Base-by-base conservation (phyloP, 23 tunicate species). In the Clavelina lepadiformis region DNA sequence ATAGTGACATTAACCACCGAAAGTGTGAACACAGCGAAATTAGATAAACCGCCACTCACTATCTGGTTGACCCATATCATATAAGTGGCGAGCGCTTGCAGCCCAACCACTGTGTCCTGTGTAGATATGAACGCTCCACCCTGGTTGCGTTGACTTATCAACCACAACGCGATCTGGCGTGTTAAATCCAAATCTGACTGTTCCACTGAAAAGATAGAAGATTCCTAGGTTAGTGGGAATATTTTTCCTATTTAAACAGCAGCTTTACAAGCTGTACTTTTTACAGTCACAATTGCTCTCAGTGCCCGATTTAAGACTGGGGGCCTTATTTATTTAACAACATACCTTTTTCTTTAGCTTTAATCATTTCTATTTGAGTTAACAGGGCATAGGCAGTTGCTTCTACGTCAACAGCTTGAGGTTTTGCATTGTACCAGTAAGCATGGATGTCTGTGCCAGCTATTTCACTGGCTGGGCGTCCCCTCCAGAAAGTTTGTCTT, bases 401-500 rank as follows among this genome's bases (percentile, higher is more conserved):
- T 65, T 81, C 89, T 38, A 81, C 55, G 50, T 64, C 33, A 3
- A 72, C 57, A 0, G 79, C 80, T 27, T 29, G 47, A 0, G 81
- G 82, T 46, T 67, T 68, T 23, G 65, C 54, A 18, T 44, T 29
- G 55, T 83, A 83, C 92, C 92, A 83, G 56, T 83, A 83, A 0
- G 74, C 71, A 47, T 83, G 92, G 0, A 59, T 68, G 15, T 56
- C 82, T 1, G 92, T 83, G 33, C 82, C 82, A 18, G 33, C 58
- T 4, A 83, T 67, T n/a, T 69, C 72, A 5, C 29, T 51, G 19
- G 35, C 49, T 19, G 63, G 29, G 2, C 82, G 63, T 13, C 76
- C 92, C 68, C 69, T 21, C 92, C 82, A 83, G 79, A 46, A 76
- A n/a, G n/a, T n/a, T n/a, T n/a, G n/a, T n/a, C n/a, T n/a, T n/a